Conservation (phyloP, 2,888 invertebrate genomes). For the Eupithecia insigniata region DNA sequence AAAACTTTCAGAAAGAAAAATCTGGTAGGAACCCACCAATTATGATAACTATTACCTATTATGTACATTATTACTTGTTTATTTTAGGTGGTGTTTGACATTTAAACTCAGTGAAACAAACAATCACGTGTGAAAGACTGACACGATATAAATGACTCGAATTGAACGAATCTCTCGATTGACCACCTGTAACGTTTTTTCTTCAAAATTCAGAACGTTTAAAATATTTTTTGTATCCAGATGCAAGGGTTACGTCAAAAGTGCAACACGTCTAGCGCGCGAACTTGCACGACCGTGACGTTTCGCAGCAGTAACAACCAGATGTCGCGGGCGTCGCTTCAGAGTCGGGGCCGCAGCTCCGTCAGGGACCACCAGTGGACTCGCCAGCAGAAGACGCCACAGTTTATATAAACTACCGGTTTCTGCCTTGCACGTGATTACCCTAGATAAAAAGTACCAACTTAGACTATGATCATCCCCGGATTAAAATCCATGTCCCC, state of each 20-base stretch:
- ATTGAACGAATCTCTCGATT: too few relatives aligned
- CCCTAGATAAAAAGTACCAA: background rate
- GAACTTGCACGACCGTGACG: conserved; percentile 73
- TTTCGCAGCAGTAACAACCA: conserved; percentile 71
- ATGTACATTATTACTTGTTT: background rate
- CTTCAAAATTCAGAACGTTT: background rate
- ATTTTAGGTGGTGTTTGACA: background rate
- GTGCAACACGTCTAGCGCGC: conserved; percentile 77
- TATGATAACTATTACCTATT: too few relatives aligned
- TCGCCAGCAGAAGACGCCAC: conserved; percentile 61
- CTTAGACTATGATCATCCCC: background rate
- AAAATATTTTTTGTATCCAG: conserved; percentile 51
- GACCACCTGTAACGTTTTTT: background rate
- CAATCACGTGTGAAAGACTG: background rate
- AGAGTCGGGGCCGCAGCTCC: conserved; percentile 53
- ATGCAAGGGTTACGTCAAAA: conserved; percentile 81
- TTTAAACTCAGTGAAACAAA: background rate
- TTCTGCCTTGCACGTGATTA: background rate
- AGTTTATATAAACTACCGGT: conserved; percentile 58
- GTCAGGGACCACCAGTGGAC: conserved; percentile 63
- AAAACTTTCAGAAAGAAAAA: background rate
- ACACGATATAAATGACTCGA: background rate
- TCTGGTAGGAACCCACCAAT: too few relatives aligned
- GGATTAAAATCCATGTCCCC: background rate
- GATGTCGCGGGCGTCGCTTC: conserved; percentile 51